Percentiles rank a stretch among this genome's conserved stretches.
phyloP scores from a whole-genome alignment of 2,113 vertebrate species.

The Ophiodon elongatus region DNA sequence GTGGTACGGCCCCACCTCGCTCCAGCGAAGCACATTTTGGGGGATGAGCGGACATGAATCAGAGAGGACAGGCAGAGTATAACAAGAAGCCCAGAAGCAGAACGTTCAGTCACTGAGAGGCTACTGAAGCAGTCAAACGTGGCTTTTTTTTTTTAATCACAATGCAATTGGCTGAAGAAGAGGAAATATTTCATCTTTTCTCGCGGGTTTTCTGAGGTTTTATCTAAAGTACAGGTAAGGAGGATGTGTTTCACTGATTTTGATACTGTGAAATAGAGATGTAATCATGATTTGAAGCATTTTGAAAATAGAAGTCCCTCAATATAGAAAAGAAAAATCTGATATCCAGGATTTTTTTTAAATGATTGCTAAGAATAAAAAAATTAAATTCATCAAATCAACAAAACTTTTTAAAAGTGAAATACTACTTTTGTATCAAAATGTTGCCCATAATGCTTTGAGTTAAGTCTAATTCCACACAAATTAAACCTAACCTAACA shows the following conservation, averaged over 20 bases:
- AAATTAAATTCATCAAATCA: not conserved
- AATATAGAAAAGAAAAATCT: not conserved
- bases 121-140: not conserved
- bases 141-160: not conserved
- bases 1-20: slow-evolving; percentile 60
- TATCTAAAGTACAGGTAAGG: slow-evolving; percentile 61
- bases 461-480: not conserved
- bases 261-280: not conserved
- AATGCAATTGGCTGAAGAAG: not conserved
- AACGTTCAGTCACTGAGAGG: slow-evolving; percentile 6
- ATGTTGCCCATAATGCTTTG: not conserved
- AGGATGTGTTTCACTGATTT: slow-evolving; percentile 10
- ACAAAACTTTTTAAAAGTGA: not conserved
- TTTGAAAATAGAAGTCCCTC: not conserved
- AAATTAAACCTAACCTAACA: not conserved
- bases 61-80: slow-evolving; percentile 34
- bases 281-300: not conserved
- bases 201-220: slow-evolving; percentile 3
- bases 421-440: not conserved
- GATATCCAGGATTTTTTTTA: not conserved
- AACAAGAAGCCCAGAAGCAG: slow-evolving; percentile 23
- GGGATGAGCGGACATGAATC: slow-evolving; percentile 66
- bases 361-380: not conserved
- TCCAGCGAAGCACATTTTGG: slow-evolving; percentile 56
- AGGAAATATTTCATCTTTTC: slow-evolving; percentile 20